Evolutionary conservation across 1,140 invertebrate genomes (phyloP), one percentile per base, ranked within the genome.

Genomic region (Streblospio benedicti): DNA sequence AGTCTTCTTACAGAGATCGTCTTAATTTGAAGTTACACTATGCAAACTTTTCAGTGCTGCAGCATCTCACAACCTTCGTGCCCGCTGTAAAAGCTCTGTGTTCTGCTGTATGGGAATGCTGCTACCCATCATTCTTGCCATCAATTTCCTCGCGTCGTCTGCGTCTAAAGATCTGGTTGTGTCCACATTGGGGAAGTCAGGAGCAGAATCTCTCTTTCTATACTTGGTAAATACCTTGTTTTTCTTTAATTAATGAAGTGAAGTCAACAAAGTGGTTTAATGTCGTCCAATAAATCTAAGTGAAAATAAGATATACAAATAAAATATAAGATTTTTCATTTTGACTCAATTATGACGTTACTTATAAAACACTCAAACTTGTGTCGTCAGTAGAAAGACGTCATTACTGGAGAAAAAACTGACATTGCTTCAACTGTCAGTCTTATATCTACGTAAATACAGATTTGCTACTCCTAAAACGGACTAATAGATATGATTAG

Each of bases 101-200:
- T 74, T 80, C 25, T 71, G 71, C 23, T 56, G 80, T 14, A 49
- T 78, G 35, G 79, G 77, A 0, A 62, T 81, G 45, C 41, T 76
- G 28, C 60, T 82, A 20, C 79, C 80, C 4, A 41, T 78, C 20
- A 49, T 77, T 33, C 65, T 81, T 18, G 41, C 81, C 14, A 44
- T 77, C 5, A 76, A 76, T n/a, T 73, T 79, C 53, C 61, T 80
- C 14, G 69, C 74, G 30, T 69, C 71, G 44, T 75, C 71, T 31
- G 58, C 67, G 3, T 74, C 77, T 14, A 63, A 69, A n/a, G 61
- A 75, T 38, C 23, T 71, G 14, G 60, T 82, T 1, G 57, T 62
- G 18, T 64, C 70, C 27, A 33, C 78, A 4, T 52, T 79, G 6
- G 79, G 79, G 43, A 61, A 71, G 27, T 56, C 62, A 30, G 35